Evolutionary conservation across 2,888 invertebrate genomes (phyloP), one percentile per base, ranked within the genome.

Genomic region (Campaea margaritaria): DNA sequence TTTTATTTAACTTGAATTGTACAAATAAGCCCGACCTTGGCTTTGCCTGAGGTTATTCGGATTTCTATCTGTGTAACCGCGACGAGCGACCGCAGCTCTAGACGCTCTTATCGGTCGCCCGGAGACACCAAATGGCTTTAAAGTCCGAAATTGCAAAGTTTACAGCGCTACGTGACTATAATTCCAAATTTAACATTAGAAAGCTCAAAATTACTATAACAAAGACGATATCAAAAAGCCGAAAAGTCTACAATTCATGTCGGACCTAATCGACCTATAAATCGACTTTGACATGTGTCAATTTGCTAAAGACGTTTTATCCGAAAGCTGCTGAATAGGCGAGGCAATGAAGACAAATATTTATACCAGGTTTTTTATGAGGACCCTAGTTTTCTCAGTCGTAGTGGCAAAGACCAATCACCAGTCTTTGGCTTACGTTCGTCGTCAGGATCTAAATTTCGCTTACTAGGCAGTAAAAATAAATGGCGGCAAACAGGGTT

Each of bases 391-490:
- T 52, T 59, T 62, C 49, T 49, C 34, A 54, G 55, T 61, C 58
- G 50, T 48, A 63, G 60, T 54, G 45, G 57, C 55, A 50, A 47
- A 62, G 63, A 63, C 66, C 66, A 64, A 68, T 68, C 56, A 66
- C 66, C 57, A 51, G 39, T 43, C 46, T 39, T 50, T 50, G 53
- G 62, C 56, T 62, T 58, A 59, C 55, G 58, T 65, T 64, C 50
- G 58, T 67, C 69, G 74, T 73, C 70, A 73, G 72, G 68, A 69
- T 69, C 74, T 64, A 67, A 76, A 77, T 75, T 76, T 69, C 69
- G 75, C 72, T 73, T 74, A 78, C 76, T 76, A 73, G 74, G 78
- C 77, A 75, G 80, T 85, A 84, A 86, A 86, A 85, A 79, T 83
- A 85, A 86, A 86, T 76, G 78, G 75, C 75, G 74, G 79, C 77